Evolutionary conservation across 2,797 vertebrate genomes (phyloP).

Genomic region (Hipposideros larvatus): DNA sequence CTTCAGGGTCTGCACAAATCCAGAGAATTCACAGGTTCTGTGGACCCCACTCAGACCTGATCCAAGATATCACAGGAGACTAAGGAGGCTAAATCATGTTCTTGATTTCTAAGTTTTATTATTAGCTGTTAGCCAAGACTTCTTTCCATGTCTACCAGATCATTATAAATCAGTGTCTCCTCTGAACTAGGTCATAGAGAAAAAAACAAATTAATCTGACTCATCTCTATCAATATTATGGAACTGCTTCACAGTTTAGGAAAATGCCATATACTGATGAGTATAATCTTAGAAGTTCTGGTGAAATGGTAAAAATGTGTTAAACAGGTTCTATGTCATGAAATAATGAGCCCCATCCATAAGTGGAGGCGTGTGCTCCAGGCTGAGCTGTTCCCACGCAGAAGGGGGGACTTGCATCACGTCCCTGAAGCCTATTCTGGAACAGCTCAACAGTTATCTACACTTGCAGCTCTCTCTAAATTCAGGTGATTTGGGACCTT

Average conservation of each 20-base stretch:
- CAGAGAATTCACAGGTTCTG: background rate
- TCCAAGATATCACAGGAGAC: background rate
- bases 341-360: background rate
- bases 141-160: background rate
- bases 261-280: background rate
- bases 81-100: background rate
- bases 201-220: slow-evolving; percentile 19
- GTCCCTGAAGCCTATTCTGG: background rate
- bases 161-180: slow-evolving; percentile 27
- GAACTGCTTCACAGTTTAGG: slow-evolving; percentile 28
- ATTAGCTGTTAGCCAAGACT: background rate
- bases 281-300: background rate
- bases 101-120: background rate
- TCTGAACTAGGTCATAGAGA: background rate
- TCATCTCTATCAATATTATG: background rate
- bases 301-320: background rate
- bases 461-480: slow-evolving; percentile 18
- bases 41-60: background rate
- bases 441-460: slow-evolving; percentile 28
- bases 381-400: background rate
- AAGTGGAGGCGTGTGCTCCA: background rate
- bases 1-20: background rate
- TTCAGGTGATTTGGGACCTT: slow-evolving; percentile 24
- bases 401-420: background rate
- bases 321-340: too few species aligned